Base-by-base conservation (phyloP, 2,888 invertebrate genomes). In the Globia sparganii region DNA sequence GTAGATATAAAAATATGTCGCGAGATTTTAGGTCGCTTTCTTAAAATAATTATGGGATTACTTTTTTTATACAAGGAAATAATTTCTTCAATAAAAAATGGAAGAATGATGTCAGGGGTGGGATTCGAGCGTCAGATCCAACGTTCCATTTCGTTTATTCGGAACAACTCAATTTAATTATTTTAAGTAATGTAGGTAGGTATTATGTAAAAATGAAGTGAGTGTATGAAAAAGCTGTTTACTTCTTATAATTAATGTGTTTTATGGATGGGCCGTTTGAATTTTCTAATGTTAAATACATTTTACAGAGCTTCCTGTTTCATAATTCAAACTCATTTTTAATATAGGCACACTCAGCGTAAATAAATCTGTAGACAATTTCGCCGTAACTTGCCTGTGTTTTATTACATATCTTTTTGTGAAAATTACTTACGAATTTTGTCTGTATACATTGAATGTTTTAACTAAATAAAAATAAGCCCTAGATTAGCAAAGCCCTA, bases 1-100 rank as follows among this genome's bases (percentile, higher is more conserved):
- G 71, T 74, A 75, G 76, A 78, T 78, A 82, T 77, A 69, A 85
- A 66, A 76, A 69, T 76, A 82, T 76, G 75, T 61, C 72, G 58
- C 31, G 59, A 58, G 73, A 67, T 82, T 82, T 75, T 65, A 59
- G 72, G 70, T 73, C 82, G 67, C 73, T 77, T 73, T 78, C 75
- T 78, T 82, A 49, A 75, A 72, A 72, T 83, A 78, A 76, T 80
- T 86, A 69, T 69, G 78, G 71, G 59, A 81, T 84, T 70, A 76
- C 61, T 18, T 59, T 83, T 78, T 73, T 64, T 80, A 80, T 59
- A 40, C 18, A 37, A 75, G 18, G 28, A 46, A 74, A 58, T 59
- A 70, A 77, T 77, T 70, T 82, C 28, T 77, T 70, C 37, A 70
- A 71, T 70, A 77, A 70, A 77, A 81, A 76, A 69, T 76, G 68